Evolutionary conservation across 2,113 vertebrate species (phyloP).

Genomic region (Mormoops blainvillei): DNA sequence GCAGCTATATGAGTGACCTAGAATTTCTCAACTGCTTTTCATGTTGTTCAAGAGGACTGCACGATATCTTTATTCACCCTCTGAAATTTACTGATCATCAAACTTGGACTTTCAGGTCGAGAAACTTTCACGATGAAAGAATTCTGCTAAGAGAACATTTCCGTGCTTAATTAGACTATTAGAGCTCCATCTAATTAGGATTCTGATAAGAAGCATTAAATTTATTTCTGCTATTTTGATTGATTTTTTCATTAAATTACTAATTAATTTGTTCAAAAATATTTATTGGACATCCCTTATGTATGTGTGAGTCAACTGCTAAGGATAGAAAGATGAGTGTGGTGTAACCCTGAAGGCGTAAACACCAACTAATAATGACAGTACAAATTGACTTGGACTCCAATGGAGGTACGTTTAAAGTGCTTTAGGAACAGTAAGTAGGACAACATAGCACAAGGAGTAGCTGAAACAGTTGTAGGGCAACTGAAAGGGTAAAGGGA

Average conservation of each 20-base stretch:
- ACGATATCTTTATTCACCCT: background rate
- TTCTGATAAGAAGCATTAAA: background rate
- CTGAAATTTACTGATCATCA: background rate
- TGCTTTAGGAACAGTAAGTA: background rate
- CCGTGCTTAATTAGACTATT: background rate
- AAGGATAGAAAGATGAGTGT: background rate
- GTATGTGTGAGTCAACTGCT: background rate
- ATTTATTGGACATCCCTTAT: background rate
- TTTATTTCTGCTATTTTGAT: background rate
- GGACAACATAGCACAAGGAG: background rate
- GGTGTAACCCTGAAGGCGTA: background rate
- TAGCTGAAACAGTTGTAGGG: background rate
- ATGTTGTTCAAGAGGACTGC: background rate
- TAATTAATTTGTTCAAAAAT: constrained; percentile 9
- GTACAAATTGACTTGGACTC: background rate
- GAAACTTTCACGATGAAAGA: background rate
- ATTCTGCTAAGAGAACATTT: background rate
- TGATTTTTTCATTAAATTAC: background rate
- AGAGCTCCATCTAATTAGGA: background rate
- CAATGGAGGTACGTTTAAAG: background rate
- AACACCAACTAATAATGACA: background rate
- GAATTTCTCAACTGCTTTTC: background rate
- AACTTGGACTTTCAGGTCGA: background rate
- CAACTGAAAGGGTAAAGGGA: background rate
- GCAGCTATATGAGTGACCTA: background rate